These are phyloP conservation scores for Ammospiza caudacuta DNA, from an alignment of 2,113 vertebrate species.

Conservation along the genomic window DNA sequence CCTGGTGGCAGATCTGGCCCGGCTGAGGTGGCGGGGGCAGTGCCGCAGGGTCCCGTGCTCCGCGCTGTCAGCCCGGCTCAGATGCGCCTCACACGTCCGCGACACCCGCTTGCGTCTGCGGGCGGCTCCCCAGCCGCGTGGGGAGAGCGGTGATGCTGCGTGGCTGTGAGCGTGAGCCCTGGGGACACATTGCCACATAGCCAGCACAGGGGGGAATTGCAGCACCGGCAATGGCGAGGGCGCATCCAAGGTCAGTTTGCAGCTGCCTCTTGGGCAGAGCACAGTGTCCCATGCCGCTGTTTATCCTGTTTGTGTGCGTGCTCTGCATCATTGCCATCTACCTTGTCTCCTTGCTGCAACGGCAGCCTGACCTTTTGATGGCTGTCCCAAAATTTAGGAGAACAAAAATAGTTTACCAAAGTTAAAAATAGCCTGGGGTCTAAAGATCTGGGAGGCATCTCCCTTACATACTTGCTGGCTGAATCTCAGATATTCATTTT, in stretches of 20 bases:
- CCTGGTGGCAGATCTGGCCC: not conserved
- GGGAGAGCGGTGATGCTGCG: not conserved
- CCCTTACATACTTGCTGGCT: not conserved
- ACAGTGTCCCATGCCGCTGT: not conserved
- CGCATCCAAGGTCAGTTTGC: not conserved
- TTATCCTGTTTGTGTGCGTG: not conserved
- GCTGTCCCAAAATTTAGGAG: not conserved
- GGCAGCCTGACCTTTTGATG: not conserved
- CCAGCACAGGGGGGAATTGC: not conserved
- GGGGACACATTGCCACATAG: not conserved
- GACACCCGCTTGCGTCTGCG: not conserved
- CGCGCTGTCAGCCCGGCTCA: not conserved
- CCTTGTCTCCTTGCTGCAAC: not conserved
- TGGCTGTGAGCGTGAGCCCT: not conserved
- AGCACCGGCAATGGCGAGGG: not conserved
- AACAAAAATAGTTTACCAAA: not conserved
- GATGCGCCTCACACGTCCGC: not conserved
- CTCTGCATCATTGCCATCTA: not conserved
- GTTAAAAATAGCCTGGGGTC: not conserved
- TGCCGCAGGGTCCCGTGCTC: not conserved
- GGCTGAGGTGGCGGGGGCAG: not conserved
- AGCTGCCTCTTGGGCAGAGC: not conserved
- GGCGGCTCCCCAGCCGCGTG: not conserved
- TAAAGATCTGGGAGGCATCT: not conserved
- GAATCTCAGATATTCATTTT: not conserved